These are phyloP conservation scores for Ptilorrhoa leucosticta DNA, from an alignment of 2,113 vertebrate genomes.

Conservation along the genomic window DNA sequence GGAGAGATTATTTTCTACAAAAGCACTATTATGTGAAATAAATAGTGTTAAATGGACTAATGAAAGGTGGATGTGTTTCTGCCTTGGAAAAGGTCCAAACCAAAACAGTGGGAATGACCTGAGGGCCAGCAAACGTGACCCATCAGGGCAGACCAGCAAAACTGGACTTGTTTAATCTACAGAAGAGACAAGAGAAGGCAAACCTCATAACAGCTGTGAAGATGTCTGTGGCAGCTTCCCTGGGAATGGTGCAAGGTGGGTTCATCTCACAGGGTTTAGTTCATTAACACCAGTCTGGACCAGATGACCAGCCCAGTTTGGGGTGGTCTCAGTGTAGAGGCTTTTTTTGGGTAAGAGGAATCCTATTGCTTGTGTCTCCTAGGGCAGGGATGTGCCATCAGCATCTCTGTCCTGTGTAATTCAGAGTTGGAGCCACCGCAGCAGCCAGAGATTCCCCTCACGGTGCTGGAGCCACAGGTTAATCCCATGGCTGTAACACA, in stretches of 20 bases:
- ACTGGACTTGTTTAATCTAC: not conserved
- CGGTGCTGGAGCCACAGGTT: not conserved
- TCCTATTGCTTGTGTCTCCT: not conserved
- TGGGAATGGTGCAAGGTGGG: not conserved
- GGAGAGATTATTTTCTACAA: not conserved
- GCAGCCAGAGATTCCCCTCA: not conserved
- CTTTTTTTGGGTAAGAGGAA: not conserved
- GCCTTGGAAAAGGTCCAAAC: not conserved
- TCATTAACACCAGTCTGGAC: not conserved
- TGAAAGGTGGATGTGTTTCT: not conserved
- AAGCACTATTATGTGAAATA: not conserved
- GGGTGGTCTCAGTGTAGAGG: not conserved
- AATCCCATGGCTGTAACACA: not conserved
- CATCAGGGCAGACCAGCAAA: not conserved
- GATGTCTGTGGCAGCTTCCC: not conserved
- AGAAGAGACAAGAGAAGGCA: not conserved
- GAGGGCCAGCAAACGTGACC: not conserved
- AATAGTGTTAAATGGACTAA: not conserved
- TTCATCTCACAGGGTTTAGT: rapidly evolving
- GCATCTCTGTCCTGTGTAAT: not conserved
- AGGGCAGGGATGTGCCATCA: not conserved
- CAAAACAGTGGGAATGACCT: not conserved
- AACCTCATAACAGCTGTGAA: not conserved
- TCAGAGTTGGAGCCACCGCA: not conserved
- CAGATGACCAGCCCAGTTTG: not conserved